Base-by-base conservation (phyloP, 2,797 vertebrate genomes). In the Gambusia yucatana region DNA sequence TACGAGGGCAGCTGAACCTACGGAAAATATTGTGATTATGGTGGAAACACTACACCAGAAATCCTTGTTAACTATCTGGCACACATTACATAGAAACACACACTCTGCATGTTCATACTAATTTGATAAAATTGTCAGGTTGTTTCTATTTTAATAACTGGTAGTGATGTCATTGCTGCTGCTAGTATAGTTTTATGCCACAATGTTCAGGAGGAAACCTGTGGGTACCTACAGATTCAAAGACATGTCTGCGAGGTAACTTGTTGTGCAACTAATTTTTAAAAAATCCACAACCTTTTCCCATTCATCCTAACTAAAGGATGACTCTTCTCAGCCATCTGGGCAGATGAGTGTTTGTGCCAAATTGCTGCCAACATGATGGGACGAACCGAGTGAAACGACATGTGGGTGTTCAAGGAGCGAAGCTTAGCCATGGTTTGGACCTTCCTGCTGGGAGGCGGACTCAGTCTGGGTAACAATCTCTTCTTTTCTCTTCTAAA, bases 381-480 rank as follows among this genome's bases (percentile, higher is more conserved):
- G 75, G 22, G 20, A 52, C n/a, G 22, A 4, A 50, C 70, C 43
- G 76, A 41, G 8, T 52, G 78, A 82, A 33, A 77, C 2, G 59
- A 82, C 47, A 2, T 0, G 39, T 9, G 43, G 36, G 48, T 47
- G 20, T 22, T 80, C 25, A 90, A 91, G 92, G 86, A 86, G 75
- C 22, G 0, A 71, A 72, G 25, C 13, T n/a, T 0, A 13, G 30
- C 75, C 8, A 47, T 73, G 41, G 4, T 80, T 57, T 90, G 84
- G 91, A 84, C n/a, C 76, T 76, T 36, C 50, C 82, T 91, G 83
- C 77, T 89, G 75, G 73, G 63, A 41, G 47, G 57, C 0, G 67
- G 79, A 67, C 83, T 92, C 8, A 0, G 52, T 20, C 75, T 89
- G 67, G 90, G 92, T 93, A 87, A 86, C 11, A 6, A 43, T 7